Evolutionary conservation across 2,888 invertebrate species (phyloP).

Genomic region (Scaeva pyrastri): DNA sequence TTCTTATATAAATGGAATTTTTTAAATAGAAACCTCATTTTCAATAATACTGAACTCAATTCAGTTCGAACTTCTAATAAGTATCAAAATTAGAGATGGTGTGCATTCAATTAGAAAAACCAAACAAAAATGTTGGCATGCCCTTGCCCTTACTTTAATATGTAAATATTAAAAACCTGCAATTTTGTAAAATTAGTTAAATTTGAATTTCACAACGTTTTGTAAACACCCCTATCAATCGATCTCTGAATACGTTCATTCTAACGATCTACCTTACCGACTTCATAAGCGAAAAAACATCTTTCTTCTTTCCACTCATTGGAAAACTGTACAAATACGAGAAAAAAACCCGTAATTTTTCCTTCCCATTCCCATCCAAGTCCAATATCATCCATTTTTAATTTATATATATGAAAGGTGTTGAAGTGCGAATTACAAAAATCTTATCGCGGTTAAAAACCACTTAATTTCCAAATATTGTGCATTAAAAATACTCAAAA

Average conservation of each 20-base stretch:
- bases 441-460: conserved; percentile 30
- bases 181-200: neutral
- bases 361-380: neutral
- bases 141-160: too few relatives aligned
- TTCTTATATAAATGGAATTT: too few relatives aligned
- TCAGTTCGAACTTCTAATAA: too few relatives aligned
- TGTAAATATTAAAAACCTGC: too few relatives aligned
- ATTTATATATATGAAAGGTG: conserved; percentile 49
- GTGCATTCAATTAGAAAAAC: too few relatives aligned
- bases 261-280: conserved; percentile 38
- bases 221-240: neutral
- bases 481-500: conserved; percentile 21
- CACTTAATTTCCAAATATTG: conserved; percentile 1
- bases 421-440: conserved; percentile 49
- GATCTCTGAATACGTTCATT: conserved; percentile 37
- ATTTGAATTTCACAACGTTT: conserved; percentile 49
- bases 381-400: conserved; percentile 33
- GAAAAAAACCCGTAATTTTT: neutral
- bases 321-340: conserved; percentile 28
- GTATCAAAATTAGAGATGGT: too few relatives aligned
- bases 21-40: too few relatives aligned
- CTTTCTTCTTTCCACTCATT: conserved; percentile 19
- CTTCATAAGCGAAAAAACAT: conserved; percentile 7
- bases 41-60: too few relatives aligned
- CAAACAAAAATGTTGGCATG: too few relatives aligned